Base-by-base conservation (phyloP, 35 echinoderm and acorn worm genomes). In the Amphiura filiformis region DNA sequence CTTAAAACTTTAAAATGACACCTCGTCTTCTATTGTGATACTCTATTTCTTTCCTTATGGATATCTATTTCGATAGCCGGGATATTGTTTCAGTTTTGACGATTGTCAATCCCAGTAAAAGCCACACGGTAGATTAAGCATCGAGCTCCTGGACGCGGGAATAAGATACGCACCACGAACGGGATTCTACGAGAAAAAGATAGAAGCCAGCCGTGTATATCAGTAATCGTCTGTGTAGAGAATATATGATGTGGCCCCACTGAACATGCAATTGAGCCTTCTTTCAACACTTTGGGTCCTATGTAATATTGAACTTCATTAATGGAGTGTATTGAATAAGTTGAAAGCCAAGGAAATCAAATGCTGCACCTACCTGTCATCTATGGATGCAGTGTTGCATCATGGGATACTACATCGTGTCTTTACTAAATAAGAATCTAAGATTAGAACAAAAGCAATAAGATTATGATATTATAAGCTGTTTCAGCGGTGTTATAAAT, bases 51-150 rank as follows among this genome's bases (percentile, higher is more conserved):
- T 70, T 70, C 61, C 61, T 70, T 70, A 3, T 70, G 26, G 17
- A 70, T 70, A 70, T 70, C 61, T 15, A 30, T 70, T 70, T 70
- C 61, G 61, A n/a, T 70, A 23, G 15, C 61, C 61, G 61, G 61
- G 61, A 70, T 70, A 70, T 70, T 70, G 61, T 70, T 70, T 70
- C 61, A 70, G 61, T 70, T 70, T 70, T 70, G 61, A 70, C 61
- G 61, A 70, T 70, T 70, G 61, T 70, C 61, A 70, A 70, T 70
- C 61, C 26, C 61, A 70, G 61, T 70, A 70, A 70, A 70, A 70
- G 61, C 61, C 61, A 70, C 61, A 70, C 61, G 61, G 28, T 70
- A 70, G 61, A 70, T 70, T 70, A 70, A 70, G 61, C 61, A n/a
- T 3, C 61, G 17, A 30, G 15, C 61, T n/a, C 28, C 26, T 47